Evolutionary conservation across 2,888 invertebrate genomes (phyloP), one percentile per base, ranked within the genome.

Genomic region (Acleris holmiana): DNA sequence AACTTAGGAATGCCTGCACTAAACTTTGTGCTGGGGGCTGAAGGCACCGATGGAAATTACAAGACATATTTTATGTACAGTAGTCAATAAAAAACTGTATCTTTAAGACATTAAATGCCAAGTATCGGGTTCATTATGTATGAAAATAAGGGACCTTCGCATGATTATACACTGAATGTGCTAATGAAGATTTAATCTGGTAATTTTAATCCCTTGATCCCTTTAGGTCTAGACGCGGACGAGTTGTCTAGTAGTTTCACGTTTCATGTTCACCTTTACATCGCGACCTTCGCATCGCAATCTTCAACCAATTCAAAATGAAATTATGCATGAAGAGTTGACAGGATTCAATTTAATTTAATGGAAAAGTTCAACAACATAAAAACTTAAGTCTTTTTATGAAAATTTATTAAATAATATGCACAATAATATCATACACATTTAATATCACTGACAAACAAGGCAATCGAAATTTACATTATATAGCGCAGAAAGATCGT

Each of bases 401-500:
- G 65, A 46, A 49, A 55, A 65, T 65, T 55, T 65, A 65, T 65
- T 59, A 55, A 65, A 50, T 59, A 60, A 59, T 65, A 29, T 21
- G 35, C 19, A 41, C 59, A 59, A 55, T 55, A 65, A 65, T 35
- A 65, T 65, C 55, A 50, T 65, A 54, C 41, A 55, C 18, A 60
- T 60, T 60, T 55, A 59, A 65, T 54, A 54, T 40, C 19, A 62
- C 59, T 72, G 70, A 66, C 72, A 70, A 73, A 71, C 62, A 76
- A 72, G 76, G 73, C 62, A 67, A 67, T 68, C 67, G 61, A 68
- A 73, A 78, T 80, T 73, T 71, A 74, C 75, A 60, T 56, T 68
- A 72, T 74, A 76, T 76, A 75, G 72, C 73, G 72, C 75, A 73
- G 76, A 78, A 78, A 79, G 76, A 73, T 56, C 73, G 72, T 74